These are phyloP conservation scores for Eonycteris spelaea DNA, from an alignment of 2,113 vertebrate species.

Conservation along the genomic window DNA sequence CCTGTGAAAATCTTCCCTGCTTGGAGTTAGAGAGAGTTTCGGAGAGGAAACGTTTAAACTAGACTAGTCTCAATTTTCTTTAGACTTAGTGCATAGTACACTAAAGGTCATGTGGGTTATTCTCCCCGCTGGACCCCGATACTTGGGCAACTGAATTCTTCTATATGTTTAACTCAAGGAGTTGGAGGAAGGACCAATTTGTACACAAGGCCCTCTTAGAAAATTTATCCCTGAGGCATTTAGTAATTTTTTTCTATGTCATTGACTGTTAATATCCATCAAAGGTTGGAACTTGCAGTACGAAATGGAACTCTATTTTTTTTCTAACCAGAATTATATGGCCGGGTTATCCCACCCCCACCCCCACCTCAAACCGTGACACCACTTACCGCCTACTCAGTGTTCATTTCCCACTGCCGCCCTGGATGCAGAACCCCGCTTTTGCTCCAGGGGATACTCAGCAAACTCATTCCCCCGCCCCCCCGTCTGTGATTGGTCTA, in stretches of 20 bases:
- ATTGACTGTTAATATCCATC: neutral
- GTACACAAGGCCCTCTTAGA: neutral
- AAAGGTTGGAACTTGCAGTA: neutral
- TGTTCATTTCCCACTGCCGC: neutral
- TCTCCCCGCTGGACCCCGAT: neutral
- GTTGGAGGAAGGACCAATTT: neutral
- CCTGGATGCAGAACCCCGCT: neutral
- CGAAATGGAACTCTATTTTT: neutral
- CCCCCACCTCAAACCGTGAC: neutral
- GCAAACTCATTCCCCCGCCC: neutral
- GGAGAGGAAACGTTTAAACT: neutral
- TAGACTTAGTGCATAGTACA: neutral
- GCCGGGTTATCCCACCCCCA: neutral
- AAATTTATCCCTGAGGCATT: neutral
- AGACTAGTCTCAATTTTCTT: slow-evolving; percentile 4
- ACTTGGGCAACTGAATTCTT: neutral
- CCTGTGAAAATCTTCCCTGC: neutral
- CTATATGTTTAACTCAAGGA: neutral
- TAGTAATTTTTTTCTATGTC: neutral
- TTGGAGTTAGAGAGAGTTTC: slow-evolving; percentile 30
- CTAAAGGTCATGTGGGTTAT: neutral
- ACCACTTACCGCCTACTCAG: neutral
- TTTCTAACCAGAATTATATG: neutral
- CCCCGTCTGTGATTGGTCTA: neutral
- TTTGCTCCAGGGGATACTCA: neutral